Evolutionary conservation across 2,797 vertebrate genomes (phyloP).

Genomic region (Taeniopygia guttata): DNA sequence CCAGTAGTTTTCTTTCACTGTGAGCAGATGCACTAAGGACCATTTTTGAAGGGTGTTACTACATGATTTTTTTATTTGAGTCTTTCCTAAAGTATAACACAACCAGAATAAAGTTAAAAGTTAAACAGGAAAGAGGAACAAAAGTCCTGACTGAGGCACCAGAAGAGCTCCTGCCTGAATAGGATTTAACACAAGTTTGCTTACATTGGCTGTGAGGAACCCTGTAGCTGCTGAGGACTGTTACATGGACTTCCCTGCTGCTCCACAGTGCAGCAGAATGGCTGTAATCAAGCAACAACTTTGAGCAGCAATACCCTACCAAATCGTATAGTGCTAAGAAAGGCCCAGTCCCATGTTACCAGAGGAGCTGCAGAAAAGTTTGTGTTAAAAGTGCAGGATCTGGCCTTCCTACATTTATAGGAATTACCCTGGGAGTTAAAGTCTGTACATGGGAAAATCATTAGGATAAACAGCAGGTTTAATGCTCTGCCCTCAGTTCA

Average conservation of each 20-base stretch:
- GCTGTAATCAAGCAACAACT: not conserved
- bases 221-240: not conserved
- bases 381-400: not conserved
- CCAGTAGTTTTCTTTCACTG: not conserved
- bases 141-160: not conserved
- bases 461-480: not conserved
- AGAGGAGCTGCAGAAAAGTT: not conserved
- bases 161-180: not conserved
- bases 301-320: not conserved
- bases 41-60: not conserved
- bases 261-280: not conserved
- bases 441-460: fast-evolving
- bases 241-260: not conserved
- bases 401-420: not conserved
- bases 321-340: not conserved
- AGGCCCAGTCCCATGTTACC: not conserved
- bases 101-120: not conserved
- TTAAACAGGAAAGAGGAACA: not conserved
- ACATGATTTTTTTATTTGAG: not conserved
- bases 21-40: not conserved
- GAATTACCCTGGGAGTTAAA: not conserved
- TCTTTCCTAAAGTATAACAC: not conserved
- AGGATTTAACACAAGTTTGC: not conserved
- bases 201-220: not conserved
- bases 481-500: not conserved